Conservation (phyloP, 2,797 vertebrate species). For the Lycodopsis pacificus region DNA sequence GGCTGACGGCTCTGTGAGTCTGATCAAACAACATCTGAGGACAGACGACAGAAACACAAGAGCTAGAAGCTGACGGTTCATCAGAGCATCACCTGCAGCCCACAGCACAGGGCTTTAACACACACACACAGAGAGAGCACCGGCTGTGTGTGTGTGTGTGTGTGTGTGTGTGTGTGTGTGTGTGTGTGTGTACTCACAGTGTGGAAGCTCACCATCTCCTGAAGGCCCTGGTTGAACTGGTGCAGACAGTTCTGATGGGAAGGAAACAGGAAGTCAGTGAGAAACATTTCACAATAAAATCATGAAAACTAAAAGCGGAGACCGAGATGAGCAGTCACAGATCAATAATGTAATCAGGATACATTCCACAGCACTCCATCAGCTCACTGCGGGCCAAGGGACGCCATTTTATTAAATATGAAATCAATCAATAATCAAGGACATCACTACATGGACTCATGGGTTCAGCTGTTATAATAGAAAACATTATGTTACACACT, state of each 20-base stretch:
- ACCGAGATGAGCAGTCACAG: neutral
- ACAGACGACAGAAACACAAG: constrained; percentile 6
- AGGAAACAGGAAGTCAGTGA: constrained; percentile 50
- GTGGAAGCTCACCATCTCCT: constrained; percentile 85
- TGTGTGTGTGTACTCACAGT: constrained; percentile 69
- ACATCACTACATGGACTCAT: too few relatives aligned
- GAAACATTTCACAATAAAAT: constrained; percentile 5
- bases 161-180: constrained; percentile 16
- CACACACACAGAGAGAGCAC: too few relatives aligned
- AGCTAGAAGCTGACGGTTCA: too few relatives aligned
- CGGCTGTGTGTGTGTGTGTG: constrained; percentile 10
- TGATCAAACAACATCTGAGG: constrained; percentile 85
- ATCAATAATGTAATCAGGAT: neutral
- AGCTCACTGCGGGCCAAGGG: too few relatives aligned
- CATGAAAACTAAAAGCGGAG: constrained; percentile 2
- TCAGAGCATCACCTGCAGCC: too few relatives aligned
- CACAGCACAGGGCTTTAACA: too few relatives aligned
- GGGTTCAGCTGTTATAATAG: too few relatives aligned
- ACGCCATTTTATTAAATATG: too few relatives aligned
- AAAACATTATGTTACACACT: too few relatives aligned
- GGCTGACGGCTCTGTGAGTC: constrained; percentile 82
- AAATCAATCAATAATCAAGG: neutral
- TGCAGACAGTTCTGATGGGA: constrained; percentile 76
- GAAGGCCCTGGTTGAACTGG: constrained; percentile 83
- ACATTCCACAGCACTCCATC: too few relatives aligned